Conservation (phyloP, 2,888 invertebrate genomes). For the Stratiomys singularior region DNA sequence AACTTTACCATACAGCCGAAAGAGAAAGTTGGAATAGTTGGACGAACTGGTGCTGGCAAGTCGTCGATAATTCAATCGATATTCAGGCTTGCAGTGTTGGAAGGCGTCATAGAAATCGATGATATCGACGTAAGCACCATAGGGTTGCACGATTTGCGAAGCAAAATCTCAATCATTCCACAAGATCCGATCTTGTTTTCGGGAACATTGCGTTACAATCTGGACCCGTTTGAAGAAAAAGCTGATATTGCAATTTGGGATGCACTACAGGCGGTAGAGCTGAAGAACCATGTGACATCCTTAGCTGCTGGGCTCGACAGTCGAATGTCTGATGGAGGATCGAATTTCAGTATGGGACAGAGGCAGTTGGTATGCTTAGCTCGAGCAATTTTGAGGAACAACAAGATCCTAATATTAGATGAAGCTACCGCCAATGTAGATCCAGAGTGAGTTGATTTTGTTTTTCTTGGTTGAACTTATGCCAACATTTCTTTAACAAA, state of each 20-base stretch:
- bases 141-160: conserved; percentile 80
- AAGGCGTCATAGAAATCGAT: conserved; percentile 82
- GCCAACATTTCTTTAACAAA: not conserved
- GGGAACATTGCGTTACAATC: conserved; percentile 81
- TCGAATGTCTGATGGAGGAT: conserved; percentile 79
- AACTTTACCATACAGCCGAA: conserved; percentile 70
- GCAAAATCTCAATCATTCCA: conserved; percentile 89
- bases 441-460: conserved; percentile 72
- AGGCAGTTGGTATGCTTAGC: conserved; percentile 89
- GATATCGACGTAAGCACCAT: conserved; percentile 75
- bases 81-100: conserved; percentile 82
- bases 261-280: conserved; percentile 80
- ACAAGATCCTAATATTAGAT: conserved; percentile 84
- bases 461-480: conserved; percentile 47
- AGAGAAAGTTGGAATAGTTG: conserved; percentile 82
- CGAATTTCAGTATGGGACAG: conserved; percentile 89
- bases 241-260: conserved; percentile 80
- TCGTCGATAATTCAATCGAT: conserved; percentile 84
- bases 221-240: conserved; percentile 84
- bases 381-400: conserved; percentile 81
- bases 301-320: conserved; percentile 71
- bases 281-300: conserved; percentile 75
- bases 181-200: conserved; percentile 91
- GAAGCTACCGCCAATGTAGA: conserved; percentile 95
- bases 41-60: conserved; percentile 90